phyloP scores from a whole-genome alignment of 2,797 vertebrate genomes.

The Erethizon dorsatum region DNA sequence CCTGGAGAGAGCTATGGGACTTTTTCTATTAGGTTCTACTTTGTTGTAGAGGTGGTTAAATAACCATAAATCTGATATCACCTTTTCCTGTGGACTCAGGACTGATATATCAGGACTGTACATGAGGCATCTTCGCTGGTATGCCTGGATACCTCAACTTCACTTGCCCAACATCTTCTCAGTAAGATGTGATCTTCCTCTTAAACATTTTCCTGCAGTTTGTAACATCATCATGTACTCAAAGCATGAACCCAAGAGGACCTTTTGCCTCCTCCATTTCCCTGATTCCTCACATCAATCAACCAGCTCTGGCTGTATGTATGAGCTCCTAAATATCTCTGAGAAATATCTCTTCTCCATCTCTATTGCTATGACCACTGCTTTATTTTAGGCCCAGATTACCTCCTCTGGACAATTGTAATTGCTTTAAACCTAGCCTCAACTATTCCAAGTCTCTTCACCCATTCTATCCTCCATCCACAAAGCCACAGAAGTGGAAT shows the following conservation, averaged over 20 bases:
- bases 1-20: conserved; percentile 26
- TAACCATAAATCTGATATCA: conserved; percentile 44
- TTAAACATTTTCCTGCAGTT: not conserved
- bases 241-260: not conserved
- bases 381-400: not conserved
- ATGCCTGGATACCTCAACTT: not conserved
- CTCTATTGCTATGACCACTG: not conserved
- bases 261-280: not conserved
- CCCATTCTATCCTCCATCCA: not conserved
- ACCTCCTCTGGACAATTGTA: not conserved
- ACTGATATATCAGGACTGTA: not conserved
- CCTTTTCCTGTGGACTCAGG: not conserved
- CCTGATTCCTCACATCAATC: not conserved
- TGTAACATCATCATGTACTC: not conserved
- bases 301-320: not conserved
- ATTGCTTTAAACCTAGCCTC: not conserved
- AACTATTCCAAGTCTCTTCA: not conserved
- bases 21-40: conserved; percentile 55
- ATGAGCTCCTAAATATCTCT: conserved; percentile 1
- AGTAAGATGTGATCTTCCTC: not conserved
- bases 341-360: not conserved
- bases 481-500: not conserved
- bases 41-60: conserved; percentile 47
- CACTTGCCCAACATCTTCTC: not conserved
- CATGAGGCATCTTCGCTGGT: not conserved